These are phyloP conservation scores for Drosophila bunnanda DNA, from an alignment of 2,888 invertebrate species.

Conservation along the genomic window DNA sequence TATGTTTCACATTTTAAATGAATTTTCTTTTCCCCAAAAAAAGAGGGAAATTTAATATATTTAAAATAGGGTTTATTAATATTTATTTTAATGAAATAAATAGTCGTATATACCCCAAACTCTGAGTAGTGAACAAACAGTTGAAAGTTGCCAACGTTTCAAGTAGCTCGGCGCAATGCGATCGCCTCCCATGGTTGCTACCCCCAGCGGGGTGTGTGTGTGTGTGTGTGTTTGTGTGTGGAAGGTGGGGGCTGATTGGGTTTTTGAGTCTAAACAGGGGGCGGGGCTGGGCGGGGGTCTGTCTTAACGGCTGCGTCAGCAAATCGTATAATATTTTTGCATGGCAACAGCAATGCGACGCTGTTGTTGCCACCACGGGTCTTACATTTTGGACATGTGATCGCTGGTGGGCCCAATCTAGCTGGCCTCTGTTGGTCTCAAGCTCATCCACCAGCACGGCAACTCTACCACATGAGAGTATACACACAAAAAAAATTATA, in stretches of 20 bases:
- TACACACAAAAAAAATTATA: background rate
- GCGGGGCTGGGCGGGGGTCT: conserved; percentile 1
- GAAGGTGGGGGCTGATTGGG: conserved; percentile 16
- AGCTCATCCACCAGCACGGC: conserved; percentile 4
- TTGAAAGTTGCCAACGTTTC: conserved; percentile 35
- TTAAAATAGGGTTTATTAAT: background rate
- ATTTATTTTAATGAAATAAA: background rate
- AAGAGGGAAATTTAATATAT: background rate
- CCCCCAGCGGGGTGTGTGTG: background rate
- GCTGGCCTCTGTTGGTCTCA: conserved; percentile 11
- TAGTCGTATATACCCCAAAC: background rate
- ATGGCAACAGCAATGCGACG: conserved; percentile 56
- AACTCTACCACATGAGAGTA: background rate
- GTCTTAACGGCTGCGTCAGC: conserved; percentile 58
- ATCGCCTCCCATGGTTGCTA: conserved; percentile 29
- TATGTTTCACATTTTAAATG: too few species aligned
- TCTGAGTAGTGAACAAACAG: conserved; percentile 9
- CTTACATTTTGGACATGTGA: conserved; percentile 59
- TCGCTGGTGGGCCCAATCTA: conserved; percentile 16
- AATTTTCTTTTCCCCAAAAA: background rate
- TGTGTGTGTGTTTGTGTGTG: background rate
- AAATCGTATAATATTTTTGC: conserved; percentile 47
- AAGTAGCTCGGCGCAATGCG: conserved; percentile 34
- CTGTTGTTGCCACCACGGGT: conserved; percentile 27
- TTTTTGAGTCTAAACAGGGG: background rate